Evolutionary conservation across 2,888 invertebrate genomes (phyloP).

Genomic region (Rhingia rostrata): DNA sequence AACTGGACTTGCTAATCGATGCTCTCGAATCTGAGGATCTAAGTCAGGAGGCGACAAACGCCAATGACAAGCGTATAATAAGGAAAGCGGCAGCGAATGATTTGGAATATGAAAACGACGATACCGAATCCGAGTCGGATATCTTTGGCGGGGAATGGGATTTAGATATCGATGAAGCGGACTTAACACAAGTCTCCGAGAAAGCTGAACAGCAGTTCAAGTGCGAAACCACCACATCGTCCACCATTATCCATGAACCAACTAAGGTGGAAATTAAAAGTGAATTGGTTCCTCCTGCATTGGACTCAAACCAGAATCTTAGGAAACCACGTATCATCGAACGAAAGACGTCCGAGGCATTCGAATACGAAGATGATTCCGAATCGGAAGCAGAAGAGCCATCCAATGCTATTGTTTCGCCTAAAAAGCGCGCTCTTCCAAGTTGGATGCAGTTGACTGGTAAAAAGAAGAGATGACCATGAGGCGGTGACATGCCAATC

Average conservation of each 20-base stretch:
- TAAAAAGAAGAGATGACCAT: slow-evolving; percentile 30
- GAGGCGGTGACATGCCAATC: too few species aligned
- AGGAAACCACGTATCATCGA: slow-evolving; percentile 36
- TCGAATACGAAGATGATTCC: slow-evolving; percentile 57
- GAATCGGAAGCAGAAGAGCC: slow-evolving; percentile 24
- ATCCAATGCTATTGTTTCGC: neutral
- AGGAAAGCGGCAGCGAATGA: neutral
- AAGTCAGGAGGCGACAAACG: neutral
- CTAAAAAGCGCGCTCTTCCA: slow-evolving; percentile 51
- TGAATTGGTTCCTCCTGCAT: neutral
- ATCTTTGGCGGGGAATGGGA: slow-evolving; percentile 48
- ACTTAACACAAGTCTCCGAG: slow-evolving; percentile 47
- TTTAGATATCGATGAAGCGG: slow-evolving; percentile 46
- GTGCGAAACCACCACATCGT: neutral
- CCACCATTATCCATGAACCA: neutral
- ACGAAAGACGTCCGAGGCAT: slow-evolving; percentile 7
- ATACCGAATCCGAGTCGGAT: slow-evolving; percentile 16
- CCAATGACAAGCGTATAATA: neutral
- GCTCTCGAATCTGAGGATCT: slow-evolving; percentile 9
- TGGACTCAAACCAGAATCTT: neutral
- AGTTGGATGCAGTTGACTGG: slow-evolving; percentile 54
- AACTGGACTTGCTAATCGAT: slow-evolving; percentile 43
- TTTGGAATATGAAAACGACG: slow-evolving; percentile 10
- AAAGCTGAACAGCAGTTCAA: slow-evolving; percentile 24
- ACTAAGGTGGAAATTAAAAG: neutral